phyloP scores from a whole-genome alignment of 1,140 invertebrate genomes.

The Lethrus apterus region DNA sequence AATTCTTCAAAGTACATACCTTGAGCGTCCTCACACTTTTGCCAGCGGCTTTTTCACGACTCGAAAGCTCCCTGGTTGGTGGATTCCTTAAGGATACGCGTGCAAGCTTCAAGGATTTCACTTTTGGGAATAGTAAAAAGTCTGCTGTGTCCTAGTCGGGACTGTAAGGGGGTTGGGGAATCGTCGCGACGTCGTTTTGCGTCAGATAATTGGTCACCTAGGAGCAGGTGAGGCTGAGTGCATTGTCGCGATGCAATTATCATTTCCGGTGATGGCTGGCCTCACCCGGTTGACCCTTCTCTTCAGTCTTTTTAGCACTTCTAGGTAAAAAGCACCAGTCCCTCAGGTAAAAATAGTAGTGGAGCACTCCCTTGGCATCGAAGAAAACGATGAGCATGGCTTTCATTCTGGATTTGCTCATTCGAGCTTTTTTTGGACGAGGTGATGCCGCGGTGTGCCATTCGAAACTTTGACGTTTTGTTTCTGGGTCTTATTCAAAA shows the following conservation, averaged over 20 bases:
- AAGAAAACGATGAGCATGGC: too few relatives aligned
- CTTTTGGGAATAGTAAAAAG: too few relatives aligned
- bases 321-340: too few relatives aligned
- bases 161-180: conserved; percentile 5
- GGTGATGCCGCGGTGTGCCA: conserved; percentile 2
- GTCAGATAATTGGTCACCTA: conserved; percentile 8
- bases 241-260: too few relatives aligned
- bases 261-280: background rate
- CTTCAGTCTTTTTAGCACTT: too few relatives aligned
- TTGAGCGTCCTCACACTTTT: too few relatives aligned
- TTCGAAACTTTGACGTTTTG: too few relatives aligned
- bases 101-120: background rate
- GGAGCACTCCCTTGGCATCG: background rate
- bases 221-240: too few relatives aligned
- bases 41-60: too few relatives aligned
- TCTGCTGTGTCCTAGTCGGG: too few relatives aligned
- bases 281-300: too few relatives aligned
- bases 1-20: too few relatives aligned
- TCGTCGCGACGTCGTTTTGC: conserved; percentile 9
- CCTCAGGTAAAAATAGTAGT: conserved; percentile 5
- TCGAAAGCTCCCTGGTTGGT: background rate
- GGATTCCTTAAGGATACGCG: background rate
- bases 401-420: conserved; percentile 4
- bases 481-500: background rate
- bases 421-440: conserved; percentile 6